phyloP scores from a whole-genome alignment of 2,797 vertebrate species.

The Typhlichthys subterraneus region DNA sequence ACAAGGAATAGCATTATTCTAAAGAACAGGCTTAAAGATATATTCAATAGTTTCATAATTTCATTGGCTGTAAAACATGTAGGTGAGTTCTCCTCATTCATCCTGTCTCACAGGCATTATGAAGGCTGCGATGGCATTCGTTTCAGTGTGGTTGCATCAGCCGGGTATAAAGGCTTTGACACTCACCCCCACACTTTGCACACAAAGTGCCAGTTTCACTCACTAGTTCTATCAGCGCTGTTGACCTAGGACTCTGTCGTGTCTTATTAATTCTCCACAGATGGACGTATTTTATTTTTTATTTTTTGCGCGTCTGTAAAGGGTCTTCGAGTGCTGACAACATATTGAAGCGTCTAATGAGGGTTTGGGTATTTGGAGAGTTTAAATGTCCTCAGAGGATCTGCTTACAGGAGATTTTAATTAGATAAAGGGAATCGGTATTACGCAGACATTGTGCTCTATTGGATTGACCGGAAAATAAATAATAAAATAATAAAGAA shows the following conservation, averaged over 20 bases:
- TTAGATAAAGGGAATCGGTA: constrained; percentile 58
- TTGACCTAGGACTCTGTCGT: constrained; percentile 18
- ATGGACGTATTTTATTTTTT: constrained; percentile 30
- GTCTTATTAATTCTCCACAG: constrained; percentile 45
- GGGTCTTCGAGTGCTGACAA: constrained; percentile 42
- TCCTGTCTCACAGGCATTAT: constrained; percentile 20
- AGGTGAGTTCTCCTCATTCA: constrained; percentile 27
- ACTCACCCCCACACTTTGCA: constrained; percentile 39
- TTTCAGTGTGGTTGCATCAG: constrained; percentile 63
- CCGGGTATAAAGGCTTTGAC: constrained; percentile 29
- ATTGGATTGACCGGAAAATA: constrained; percentile 54
- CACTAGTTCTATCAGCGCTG: constrained; percentile 30
- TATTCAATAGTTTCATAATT: background rate
- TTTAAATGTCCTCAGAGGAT: constrained; percentile 57
- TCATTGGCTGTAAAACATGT: constrained; percentile 1
- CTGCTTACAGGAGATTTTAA: constrained; percentile 68
- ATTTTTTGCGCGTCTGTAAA: constrained; percentile 17
- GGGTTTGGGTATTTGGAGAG: constrained; percentile 56
- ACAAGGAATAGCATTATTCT: background rate
- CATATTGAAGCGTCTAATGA: constrained; percentile 41
- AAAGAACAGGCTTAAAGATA: background rate
- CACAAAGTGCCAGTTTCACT: constrained; percentile 7
- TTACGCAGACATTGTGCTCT: constrained; percentile 53
- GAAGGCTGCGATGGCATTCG: constrained; percentile 31
- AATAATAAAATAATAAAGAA: background rate